Conservation (phyloP, 2,888 invertebrate genomes). For the Xestia rhomboidea region DNA sequence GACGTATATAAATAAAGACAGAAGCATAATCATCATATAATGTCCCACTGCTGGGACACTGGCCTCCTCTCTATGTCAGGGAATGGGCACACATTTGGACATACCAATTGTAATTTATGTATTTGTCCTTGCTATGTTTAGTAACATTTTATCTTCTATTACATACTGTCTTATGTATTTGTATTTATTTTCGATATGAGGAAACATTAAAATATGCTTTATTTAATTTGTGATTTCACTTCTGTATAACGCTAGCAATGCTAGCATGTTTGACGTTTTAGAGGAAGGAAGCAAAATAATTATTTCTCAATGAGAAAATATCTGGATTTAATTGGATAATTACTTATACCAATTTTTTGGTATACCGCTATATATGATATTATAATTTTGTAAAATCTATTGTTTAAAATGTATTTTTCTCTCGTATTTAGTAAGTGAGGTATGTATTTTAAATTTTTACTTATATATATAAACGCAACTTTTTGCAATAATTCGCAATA, state of each 20-base stretch:
- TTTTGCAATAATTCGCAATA: background rate
- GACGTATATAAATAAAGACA: too few relatives aligned
- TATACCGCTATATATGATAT: background rate
- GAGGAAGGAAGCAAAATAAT: background rate
- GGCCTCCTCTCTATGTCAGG: background rate
- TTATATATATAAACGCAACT: background rate
- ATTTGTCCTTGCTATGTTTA: background rate
- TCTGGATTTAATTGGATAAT: background rate
- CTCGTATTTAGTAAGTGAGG: too few relatives aligned
- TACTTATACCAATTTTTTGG: background rate
- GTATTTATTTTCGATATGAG: conserved; percentile 28
- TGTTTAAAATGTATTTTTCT: too few relatives aligned
- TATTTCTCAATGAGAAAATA: background rate
- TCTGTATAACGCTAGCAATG: background rate
- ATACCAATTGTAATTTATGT: background rate
- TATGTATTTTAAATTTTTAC: too few relatives aligned
- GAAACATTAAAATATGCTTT: background rate
- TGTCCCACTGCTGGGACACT: background rate
- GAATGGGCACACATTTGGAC: background rate
- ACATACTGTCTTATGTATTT: background rate
- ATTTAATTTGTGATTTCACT: conserved; percentile 6
- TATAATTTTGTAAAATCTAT: too few relatives aligned
- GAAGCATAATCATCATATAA: background rate
- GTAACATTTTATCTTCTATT: background rate
- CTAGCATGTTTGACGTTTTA: background rate